Evolutionary conservation across 2,888 invertebrate genomes (phyloP), one percentile per base, ranked within the genome.

Genomic region (Parnassius smintheus): DNA sequence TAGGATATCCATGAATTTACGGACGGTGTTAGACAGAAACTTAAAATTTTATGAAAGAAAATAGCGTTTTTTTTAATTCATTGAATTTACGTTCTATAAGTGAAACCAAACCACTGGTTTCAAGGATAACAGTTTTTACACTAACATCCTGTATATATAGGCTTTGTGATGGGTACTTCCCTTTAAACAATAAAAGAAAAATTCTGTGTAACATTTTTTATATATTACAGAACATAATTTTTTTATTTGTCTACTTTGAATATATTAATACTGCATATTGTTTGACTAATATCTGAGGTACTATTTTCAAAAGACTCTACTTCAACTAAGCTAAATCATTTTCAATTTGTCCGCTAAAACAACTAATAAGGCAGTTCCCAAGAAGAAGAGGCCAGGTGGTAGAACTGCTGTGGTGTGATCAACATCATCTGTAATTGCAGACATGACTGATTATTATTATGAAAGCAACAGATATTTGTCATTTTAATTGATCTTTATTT

Each of bases 341-440:
- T 85, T 88, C 63, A 91, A 78, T 81, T 91, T 91, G 77, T 91
- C 91, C 58, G 91, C 91, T 74, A 91, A 80, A 62, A 91, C 83
- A 56, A 91, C 84, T 66, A 91, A 75, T 56, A 91, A 77, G 11
- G 88, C 90, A 46, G 91, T 90, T 54, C 91, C 91, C n/a, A 91
- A 76, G 75, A 91, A 89, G 69, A 91, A 91, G 42, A 91, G 73
- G 45, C 91, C 88, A 0, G 91, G 76, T 1, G 91, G 88, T 66
- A 91, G 74, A 18, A 79, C 91, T 53, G 87, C 78, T 22, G 79
- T 81, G 9, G 85, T 82, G 42, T 76, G 73, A 65, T 88, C 85
- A n/a, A 74, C 72, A 68, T 86, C 82, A 67, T 85, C 91, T 91
- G 86, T 50, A 85, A 62, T 56, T n/a, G 86, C 65, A 68, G 68